These are phyloP conservation scores for Agrypnia vestita DNA, from an alignment of 1,140 invertebrate genomes.

Conservation along the genomic window DNA sequence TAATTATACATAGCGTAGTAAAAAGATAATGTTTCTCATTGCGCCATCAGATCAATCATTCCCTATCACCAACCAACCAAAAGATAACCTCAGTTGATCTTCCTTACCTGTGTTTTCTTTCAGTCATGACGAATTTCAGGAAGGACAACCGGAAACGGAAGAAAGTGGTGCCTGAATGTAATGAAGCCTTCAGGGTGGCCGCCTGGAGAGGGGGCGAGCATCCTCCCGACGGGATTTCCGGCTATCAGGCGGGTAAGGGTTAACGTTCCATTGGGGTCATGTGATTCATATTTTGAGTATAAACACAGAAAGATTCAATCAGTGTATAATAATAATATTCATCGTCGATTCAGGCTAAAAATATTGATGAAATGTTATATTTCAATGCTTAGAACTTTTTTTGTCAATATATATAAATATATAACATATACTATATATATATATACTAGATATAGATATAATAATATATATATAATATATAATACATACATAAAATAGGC, in stretches of 20 bases:
- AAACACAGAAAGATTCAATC: background rate
- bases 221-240: background rate
- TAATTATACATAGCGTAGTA: too few relatives aligned
- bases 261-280: background rate
- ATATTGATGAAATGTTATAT: background rate
- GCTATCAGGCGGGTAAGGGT: background rate
- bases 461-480: too few relatives aligned
- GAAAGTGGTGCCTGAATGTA: conserved; percentile 13
- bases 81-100: background rate
- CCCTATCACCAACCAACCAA: background rate
- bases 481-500: too few relatives aligned
- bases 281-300: background rate
- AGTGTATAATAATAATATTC: background rate
- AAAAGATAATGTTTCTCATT: too few relatives aligned
- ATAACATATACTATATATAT: too few relatives aligned
- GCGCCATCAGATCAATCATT: background rate
- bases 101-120: background rate
- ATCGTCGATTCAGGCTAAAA: too few relatives aligned
- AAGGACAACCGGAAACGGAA: conserved; percentile 36
- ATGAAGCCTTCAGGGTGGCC: background rate
- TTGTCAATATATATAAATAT: too few relatives aligned
- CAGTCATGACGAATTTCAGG: background rate
- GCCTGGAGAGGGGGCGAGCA: too few relatives aligned
- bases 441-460: too few relatives aligned
- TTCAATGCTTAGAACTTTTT: too few relatives aligned